These are phyloP conservation scores for Rhagium mordax DNA, from an alignment of 2,888 invertebrate species.

Conservation along the genomic window DNA sequence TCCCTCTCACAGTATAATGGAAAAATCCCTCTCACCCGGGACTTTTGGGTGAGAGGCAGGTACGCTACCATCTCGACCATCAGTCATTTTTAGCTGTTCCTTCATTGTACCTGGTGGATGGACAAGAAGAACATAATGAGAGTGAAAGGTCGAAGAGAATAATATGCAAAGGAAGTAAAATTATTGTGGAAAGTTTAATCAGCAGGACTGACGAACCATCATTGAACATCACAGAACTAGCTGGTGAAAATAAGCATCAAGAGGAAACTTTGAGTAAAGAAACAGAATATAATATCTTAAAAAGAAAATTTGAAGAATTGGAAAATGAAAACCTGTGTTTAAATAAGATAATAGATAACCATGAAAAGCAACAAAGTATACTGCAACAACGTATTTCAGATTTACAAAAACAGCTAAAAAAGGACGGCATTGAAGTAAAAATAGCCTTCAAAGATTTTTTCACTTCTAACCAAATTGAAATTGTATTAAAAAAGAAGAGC, in stretches of 20 bases:
- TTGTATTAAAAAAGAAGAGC: background rate
- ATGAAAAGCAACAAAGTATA: background rate
- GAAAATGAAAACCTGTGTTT: background rate
- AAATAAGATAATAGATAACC: background rate
- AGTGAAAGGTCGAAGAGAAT: too few relatives aligned
- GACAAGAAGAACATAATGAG: background rate
- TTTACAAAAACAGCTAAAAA: background rate
- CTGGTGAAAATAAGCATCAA: too few relatives aligned
- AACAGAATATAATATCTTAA: background rate
- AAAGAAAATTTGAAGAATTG: background rate
- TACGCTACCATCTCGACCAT: too few relatives aligned
- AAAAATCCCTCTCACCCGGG: too few relatives aligned
- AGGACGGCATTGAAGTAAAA: background rate
- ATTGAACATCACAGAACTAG: too few relatives aligned
- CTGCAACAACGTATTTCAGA: background rate
- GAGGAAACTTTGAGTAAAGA: background rate
- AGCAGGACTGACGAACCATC: too few relatives aligned
- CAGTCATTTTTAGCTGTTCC: background rate
- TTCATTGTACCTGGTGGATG: background rate
- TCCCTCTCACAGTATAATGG: too few relatives aligned
- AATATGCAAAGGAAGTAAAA: too few relatives aligned
- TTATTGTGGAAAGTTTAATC: too few relatives aligned
- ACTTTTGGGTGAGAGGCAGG: too few relatives aligned
- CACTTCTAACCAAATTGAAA: background rate
- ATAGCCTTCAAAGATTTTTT: background rate